Conservation (phyloP, 2,113 vertebrate genomes). For the Alouatta palliata region DNA sequence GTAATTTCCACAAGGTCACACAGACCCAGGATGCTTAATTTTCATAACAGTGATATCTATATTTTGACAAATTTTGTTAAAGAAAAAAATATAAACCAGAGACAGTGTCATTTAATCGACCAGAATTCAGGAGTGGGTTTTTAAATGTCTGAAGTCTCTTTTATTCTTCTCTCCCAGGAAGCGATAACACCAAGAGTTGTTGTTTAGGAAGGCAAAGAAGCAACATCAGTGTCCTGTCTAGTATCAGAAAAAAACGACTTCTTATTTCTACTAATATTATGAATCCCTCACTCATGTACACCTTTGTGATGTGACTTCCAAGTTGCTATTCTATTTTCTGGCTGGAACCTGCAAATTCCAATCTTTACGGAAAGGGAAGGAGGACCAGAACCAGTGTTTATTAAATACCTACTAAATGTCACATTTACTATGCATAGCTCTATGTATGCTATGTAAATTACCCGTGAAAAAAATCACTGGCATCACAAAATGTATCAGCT, state of each 20-base stretch:
- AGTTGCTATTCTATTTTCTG: neutral
- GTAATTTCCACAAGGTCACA: neutral
- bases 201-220: neutral
- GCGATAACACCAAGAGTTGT: neutral
- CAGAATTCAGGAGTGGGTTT: neutral
- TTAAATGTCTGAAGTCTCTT: slow-evolving; percentile 12
- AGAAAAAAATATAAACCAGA: neutral
- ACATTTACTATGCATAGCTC: neutral
- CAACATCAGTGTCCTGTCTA: neutral
- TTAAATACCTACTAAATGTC: neutral
- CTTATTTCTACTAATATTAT: neutral
- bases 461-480: neutral
- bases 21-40: neutral
- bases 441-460: neutral
- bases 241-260: neutral
- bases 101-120: neutral
- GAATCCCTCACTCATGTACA: neutral
- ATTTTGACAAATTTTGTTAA: neutral
- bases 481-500: neutral
- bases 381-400: slow-evolving; percentile 21
- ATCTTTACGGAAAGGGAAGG: neutral
- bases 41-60: neutral
- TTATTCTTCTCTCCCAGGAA: neutral
- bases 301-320: neutral
- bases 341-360: neutral